These are phyloP conservation scores for Heteronetta atricapilla DNA, from an alignment of 2,113 vertebrate genomes.

Conservation along the genomic window DNA sequence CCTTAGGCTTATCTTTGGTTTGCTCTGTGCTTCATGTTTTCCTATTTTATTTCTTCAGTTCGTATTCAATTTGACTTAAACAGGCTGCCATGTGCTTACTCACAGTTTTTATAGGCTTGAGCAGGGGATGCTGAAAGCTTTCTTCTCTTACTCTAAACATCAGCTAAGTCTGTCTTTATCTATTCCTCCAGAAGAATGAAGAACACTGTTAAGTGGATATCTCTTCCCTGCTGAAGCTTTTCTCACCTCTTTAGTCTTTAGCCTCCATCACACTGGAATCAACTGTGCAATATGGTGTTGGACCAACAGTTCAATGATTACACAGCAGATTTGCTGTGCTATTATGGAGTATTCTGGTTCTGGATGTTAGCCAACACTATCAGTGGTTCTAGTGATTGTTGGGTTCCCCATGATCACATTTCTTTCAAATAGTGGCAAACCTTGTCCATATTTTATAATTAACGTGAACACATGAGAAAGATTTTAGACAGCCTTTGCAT, in stretches of 20 bases:
- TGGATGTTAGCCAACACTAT: background rate
- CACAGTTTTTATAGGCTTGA: background rate
- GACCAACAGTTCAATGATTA: fast-evolving
- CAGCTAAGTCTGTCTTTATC: background rate
- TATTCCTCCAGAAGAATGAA: background rate
- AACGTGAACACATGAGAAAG: background rate
- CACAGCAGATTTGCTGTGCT: background rate
- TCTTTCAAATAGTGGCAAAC: slow-evolving; percentile 11
- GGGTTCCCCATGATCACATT: background rate
- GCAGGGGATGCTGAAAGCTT: background rate
- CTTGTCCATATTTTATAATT: slow-evolving; percentile 26
- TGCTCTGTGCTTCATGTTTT: background rate
- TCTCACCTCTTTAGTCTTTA: background rate
- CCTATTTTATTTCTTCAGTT: background rate
- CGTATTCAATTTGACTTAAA: background rate
- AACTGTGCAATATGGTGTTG: background rate
- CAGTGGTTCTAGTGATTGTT: background rate
- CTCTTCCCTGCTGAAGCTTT: background rate
- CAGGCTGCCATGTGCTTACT: background rate
- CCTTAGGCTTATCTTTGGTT: background rate
- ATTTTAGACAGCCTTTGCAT: slow-evolving; percentile 16
- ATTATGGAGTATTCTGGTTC: fast-evolving
- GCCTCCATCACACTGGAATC: background rate
- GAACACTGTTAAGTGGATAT: background rate
- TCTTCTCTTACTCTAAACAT: background rate